phyloP scores from a whole-genome alignment of 2,113 vertebrate genomes.

The Pygoscelis antarcticus region DNA sequence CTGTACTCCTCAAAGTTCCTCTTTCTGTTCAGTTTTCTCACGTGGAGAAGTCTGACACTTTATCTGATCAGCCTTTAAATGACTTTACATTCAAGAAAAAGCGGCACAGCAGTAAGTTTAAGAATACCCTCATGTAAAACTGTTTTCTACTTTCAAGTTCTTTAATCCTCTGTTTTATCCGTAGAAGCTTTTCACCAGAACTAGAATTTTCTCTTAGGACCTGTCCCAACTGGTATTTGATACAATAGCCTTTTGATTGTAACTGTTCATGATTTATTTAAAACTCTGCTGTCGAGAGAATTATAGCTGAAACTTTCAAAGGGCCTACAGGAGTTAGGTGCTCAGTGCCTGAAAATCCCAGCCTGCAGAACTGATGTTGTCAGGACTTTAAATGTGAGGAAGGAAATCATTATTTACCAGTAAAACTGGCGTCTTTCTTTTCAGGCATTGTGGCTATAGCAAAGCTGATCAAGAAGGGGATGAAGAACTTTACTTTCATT shows the following conservation, averaged over 20 bases:
- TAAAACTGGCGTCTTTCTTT: slow-evolving; percentile 30
- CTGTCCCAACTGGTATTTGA: slow-evolving; percentile 1
- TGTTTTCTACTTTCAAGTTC: slow-evolving; percentile 45
- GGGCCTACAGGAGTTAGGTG: slow-evolving; percentile 13
- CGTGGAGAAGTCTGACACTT: slow-evolving; percentile 37
- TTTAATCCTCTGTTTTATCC: slow-evolving; percentile 54
- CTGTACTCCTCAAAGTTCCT: slow-evolving; percentile 17
- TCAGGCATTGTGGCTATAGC: slow-evolving; percentile 96
- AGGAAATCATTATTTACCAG: neutral
- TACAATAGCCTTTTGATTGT: slow-evolving; percentile 16
- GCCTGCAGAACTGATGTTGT: neutral
- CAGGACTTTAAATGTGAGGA: neutral
- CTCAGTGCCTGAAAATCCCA: slow-evolving; percentile 14
- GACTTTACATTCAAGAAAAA: slow-evolving; percentile 37
- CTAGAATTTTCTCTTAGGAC: neutral
- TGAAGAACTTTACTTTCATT: slow-evolving; percentile 99
- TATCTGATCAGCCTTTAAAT: slow-evolving; percentile 58
- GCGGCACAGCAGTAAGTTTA: slow-evolving; percentile 47
- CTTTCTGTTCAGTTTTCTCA: slow-evolving; percentile 40
- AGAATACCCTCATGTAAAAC: slow-evolving; percentile 51
- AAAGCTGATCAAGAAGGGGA: slow-evolving; percentile 99
- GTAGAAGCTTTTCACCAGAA: neutral
- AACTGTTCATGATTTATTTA: slow-evolving; percentile 54
- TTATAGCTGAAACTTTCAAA: slow-evolving; percentile 33
- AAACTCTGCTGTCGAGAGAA: slow-evolving; percentile 28